Percentiles rank a stretch among this genome's conserved stretches.
phyloP scores from a whole-genome alignment of 1,140 invertebrate genomes.

The Asbolus verrucosus region DNA sequence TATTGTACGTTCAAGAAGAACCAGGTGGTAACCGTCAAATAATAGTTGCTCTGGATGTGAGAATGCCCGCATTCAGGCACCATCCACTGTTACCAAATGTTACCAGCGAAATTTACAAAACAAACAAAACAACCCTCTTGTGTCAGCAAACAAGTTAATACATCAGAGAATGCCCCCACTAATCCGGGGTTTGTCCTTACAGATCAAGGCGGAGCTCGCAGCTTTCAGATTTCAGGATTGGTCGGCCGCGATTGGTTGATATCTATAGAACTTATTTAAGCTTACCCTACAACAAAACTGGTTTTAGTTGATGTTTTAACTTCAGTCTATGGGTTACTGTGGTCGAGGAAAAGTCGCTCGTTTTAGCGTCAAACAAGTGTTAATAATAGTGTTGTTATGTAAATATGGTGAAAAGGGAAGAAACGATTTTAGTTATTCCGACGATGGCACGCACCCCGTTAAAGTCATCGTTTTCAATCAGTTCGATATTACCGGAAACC shows the following conservation, averaged over 20 bases:
- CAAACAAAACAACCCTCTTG: slow-evolving; percentile 54
- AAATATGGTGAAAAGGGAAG: slow-evolving; percentile 71
- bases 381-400: slow-evolving; percentile 28
- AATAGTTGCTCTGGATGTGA: slow-evolving; percentile 23
- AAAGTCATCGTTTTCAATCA: slow-evolving; percentile 79
- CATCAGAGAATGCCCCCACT: slow-evolving; percentile 42
- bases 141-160: slow-evolving; percentile 55
- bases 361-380: slow-evolving; percentile 8
- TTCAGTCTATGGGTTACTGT: slow-evolving; percentile 8
- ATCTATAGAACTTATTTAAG: slow-evolving; percentile 30
- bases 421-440: slow-evolving; percentile 66
- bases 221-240: background rate
- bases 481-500: slow-evolving; percentile 75
- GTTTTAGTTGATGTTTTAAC: slow-evolving; percentile 10
- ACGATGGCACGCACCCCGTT: slow-evolving; percentile 71
- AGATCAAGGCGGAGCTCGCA: slow-evolving; percentile 14
- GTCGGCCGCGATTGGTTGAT: slow-evolving; percentile 28
- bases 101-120: slow-evolving; percentile 55
- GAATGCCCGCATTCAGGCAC: slow-evolving; percentile 49
- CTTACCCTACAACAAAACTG: slow-evolving; percentile 4
- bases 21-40: slow-evolving; percentile 38
- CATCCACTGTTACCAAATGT: slow-evolving; percentile 55
- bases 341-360: slow-evolving; percentile 4
- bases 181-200: slow-evolving; percentile 21
- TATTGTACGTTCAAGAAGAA: background rate